Base-by-base conservation (phyloP, 2,797 vertebrate species). In the Megaceryle alcyon region DNA sequence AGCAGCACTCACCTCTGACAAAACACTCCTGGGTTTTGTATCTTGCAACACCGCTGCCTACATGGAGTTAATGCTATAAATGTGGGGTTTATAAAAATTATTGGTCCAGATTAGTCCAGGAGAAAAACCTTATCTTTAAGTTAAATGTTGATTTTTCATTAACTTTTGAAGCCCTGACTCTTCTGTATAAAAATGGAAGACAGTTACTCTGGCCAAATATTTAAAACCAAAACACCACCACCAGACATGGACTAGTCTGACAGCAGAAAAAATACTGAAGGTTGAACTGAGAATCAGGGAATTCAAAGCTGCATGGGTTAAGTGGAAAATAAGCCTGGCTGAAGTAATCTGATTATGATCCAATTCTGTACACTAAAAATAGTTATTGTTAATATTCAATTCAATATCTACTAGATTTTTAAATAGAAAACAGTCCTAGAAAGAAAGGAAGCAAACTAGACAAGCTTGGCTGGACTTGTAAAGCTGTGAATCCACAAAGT, bases 331-430 rank as follows among this genome's bases (percentile, higher is more conserved):
- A 82, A 73, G 44, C 71, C 85, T 81, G 60, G 51, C 48, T 94
- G 61, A 94, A 89, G 56, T 82, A 96, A 95, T 82, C 77, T 79
- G 80, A 92, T 90, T 93, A 88, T 49, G 66, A 94, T 66, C 56
- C 73, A 90, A 92, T 82, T 75, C 81, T 64, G 51, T 79, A 76
- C 93, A 90, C 78, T 92, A 93, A 93, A 90, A 86, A 76, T 76
- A 96, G 86, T 70, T 92, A 82, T 43, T 0, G 0, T 86, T 92
- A 88, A 91, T 57, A 90, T 84, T 93, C 56, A 84, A 37, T 75
- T 81, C 13, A 23, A 53, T 61, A 81, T 68, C 57, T 82, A 35
- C 46, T 35, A 35, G 25, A 41, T 53, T 84, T 91, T 73, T 53
- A 29, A 60, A 48, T 70, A 54, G 54, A 41, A 82, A 88, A 82